Conservation (phyloP, 2,888 invertebrate genomes). For the Brassicogethes aeneus region DNA sequence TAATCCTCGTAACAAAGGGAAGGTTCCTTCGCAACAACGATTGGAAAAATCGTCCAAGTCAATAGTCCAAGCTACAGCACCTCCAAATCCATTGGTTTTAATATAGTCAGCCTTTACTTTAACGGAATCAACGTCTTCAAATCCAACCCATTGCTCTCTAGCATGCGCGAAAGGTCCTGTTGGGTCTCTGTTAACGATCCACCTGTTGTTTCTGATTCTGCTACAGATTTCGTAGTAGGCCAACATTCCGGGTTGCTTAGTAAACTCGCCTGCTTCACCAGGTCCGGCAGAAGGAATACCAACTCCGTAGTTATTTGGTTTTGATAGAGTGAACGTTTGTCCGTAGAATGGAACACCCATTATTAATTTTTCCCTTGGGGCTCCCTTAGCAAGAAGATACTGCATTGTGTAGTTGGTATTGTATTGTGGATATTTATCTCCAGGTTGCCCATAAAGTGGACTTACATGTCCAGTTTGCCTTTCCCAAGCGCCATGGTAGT, state of each 20-base stretch:
- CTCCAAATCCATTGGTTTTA: conserved; percentile 61
- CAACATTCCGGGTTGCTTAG: conserved; percentile 80
- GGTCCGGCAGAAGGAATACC: conserved; percentile 63
- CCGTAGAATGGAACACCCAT: conserved; percentile 83
- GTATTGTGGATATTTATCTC: conserved; percentile 66
- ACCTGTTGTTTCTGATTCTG: conserved; percentile 56
- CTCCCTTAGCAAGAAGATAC: conserved; percentile 63
- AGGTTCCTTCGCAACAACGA: conserved; percentile 71
- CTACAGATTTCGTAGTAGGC: conserved; percentile 81
- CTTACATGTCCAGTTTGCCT: conserved; percentile 70
- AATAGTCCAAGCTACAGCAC: conserved; percentile 80
- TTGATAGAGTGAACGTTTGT: conserved; percentile 66
- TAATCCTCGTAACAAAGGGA: conserved; percentile 67
- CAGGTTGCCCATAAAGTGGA: conserved; percentile 57
- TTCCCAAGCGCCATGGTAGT: conserved; percentile 89
- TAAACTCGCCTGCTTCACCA: conserved; percentile 71
- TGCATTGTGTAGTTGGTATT: conserved; percentile 76
- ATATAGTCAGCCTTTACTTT: conserved; percentile 69
- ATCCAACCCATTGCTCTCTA: conserved; percentile 84
- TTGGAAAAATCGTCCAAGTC: conserved; percentile 84
- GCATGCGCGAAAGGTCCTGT: conserved; percentile 69
- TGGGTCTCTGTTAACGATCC: conserved; percentile 51
- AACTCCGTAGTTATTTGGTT: conserved; percentile 40
- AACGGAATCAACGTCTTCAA: conserved; percentile 72
- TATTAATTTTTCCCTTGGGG: conserved; percentile 66